These are phyloP conservation scores for Chanos chanos DNA, from an alignment of 2,797 vertebrate species.

Conservation along the genomic window DNA sequence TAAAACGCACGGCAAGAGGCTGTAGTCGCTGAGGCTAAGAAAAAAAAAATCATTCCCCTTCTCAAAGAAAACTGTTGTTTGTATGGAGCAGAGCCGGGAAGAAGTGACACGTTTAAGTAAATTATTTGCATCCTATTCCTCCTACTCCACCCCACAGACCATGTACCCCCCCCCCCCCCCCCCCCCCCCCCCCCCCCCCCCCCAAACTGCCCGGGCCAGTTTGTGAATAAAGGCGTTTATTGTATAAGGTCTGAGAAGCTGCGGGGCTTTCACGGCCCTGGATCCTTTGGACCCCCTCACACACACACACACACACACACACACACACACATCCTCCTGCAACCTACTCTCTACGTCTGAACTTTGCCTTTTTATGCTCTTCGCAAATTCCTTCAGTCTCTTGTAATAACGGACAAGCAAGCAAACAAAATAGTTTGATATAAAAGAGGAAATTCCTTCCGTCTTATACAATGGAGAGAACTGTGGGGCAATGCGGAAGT, in stretches of 20 bases:
- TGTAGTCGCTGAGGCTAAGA: conserved; percentile 3
- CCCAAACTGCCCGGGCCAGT: conserved; percentile 9
- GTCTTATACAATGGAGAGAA: conserved; percentile 50
- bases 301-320: conserved; percentile 5
- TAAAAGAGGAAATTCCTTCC: conserved; percentile 52
- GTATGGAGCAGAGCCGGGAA: too few relatives aligned
- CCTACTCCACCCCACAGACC: conserved; percentile 3
- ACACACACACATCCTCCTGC: conserved; percentile 21
- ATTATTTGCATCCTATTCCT: neutral
- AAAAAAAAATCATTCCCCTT: too few relatives aligned
- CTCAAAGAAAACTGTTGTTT: too few relatives aligned
- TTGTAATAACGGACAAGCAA: conserved; percentile 38
- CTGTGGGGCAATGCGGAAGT: conserved; percentile 45
- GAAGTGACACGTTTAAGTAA: conserved; percentile 1
- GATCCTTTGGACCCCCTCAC: conserved; percentile 26
- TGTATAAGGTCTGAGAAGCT: conserved; percentile 15
- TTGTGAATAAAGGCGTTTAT: conserved; percentile 18
- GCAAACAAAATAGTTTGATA: conserved; percentile 41
- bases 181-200: conserved; percentile 10
- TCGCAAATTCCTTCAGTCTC: conserved; percentile 22
- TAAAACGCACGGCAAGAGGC: neutral
- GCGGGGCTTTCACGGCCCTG: conserved; percentile 28
- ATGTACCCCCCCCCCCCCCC: neutral
- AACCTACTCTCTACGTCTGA: conserved; percentile 2
- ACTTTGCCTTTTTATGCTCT: conserved; percentile 15